A percentile compares a stretch with the other conserved stretches of the same genome.
Evolutionary conservation across 2,113 vertebrate genomes (phyloP).

Genomic region (Paraplagusia blochii): DNA sequence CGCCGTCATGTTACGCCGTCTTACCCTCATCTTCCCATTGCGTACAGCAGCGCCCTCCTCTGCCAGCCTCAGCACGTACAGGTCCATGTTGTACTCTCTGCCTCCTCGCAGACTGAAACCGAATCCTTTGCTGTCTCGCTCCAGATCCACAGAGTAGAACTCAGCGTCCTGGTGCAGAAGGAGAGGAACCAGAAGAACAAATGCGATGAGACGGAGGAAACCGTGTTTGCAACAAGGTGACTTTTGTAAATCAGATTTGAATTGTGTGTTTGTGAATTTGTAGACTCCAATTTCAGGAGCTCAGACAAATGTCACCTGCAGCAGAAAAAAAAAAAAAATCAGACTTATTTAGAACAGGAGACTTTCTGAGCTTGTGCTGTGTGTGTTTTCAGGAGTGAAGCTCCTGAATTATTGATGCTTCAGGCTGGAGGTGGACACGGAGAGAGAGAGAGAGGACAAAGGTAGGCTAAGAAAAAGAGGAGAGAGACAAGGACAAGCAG

Average conservation of each 20-base stretch:
- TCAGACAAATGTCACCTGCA: constrained; percentile 61
- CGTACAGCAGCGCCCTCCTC: constrained; percentile 95
- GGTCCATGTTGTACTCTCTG: constrained; percentile 98
- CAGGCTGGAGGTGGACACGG: constrained; percentile 34
- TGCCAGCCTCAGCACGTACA: constrained; percentile 93
- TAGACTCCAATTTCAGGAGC: constrained; percentile 47
- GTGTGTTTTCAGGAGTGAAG: constrained; percentile 36
- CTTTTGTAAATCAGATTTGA: constrained; percentile 45
- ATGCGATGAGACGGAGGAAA: constrained; percentile 5
- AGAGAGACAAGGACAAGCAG: constrained; percentile 48
- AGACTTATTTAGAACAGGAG: constrained; percentile 29
- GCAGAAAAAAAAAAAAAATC: constrained; percentile 50
- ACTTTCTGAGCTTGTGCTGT: constrained; percentile 18
- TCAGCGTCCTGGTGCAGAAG: constrained; percentile 82
- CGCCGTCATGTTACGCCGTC: constrained; percentile 18
- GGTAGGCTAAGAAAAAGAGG: constrained; percentile 8
- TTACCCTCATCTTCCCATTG: constrained; percentile 96
- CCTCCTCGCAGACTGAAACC: constrained; percentile 97
- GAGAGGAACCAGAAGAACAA: constrained; percentile 19
- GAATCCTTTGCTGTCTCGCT: constrained; percentile 97
- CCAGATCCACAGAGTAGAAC: constrained; percentile 95
- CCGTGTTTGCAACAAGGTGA: constrained; percentile 55
- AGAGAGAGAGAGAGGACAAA: constrained; percentile 2
- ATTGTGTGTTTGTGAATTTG: constrained; percentile 23
- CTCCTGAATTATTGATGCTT: constrained; percentile 72